Conservation (phyloP, 1,140 invertebrate species). For the Artemia franciscana region DNA sequence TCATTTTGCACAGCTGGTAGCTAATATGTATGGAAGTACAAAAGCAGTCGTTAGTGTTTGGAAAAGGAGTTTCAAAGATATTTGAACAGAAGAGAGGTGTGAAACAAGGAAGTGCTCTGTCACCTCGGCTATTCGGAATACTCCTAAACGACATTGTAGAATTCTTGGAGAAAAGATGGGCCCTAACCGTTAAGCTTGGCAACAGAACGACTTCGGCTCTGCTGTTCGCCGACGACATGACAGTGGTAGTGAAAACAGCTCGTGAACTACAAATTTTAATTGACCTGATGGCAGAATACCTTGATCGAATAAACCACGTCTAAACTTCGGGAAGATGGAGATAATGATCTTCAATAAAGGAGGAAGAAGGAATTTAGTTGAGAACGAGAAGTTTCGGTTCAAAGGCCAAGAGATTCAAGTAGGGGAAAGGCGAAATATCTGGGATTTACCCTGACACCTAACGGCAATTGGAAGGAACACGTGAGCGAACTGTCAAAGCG, state of each 20-base stretch:
- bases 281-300: not conserved
- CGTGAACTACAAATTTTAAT: not conserved
- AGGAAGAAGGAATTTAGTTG: not conserved
- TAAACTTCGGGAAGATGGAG: not conserved
- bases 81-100: not conserved
- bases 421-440: not conserved
- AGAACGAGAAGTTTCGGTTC: not conserved
- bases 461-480: not conserved
- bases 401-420: not conserved
- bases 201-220: not conserved
- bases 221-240: not conserved
- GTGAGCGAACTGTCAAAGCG: not conserved
- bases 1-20: not conserved
- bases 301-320: not conserved
- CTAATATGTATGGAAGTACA: not conserved
- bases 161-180: not conserved
- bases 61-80: not conserved
- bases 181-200: not conserved
- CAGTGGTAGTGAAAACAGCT: not conserved
- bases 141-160: not conserved
- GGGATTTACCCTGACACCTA: not conserved
- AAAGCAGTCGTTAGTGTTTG: not conserved
- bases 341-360: not conserved
- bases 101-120: not conserved
- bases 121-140: not conserved